Evolutionary conservation across 2,113 vertebrate species (phyloP).

Genomic region (Charina bottae): DNA sequence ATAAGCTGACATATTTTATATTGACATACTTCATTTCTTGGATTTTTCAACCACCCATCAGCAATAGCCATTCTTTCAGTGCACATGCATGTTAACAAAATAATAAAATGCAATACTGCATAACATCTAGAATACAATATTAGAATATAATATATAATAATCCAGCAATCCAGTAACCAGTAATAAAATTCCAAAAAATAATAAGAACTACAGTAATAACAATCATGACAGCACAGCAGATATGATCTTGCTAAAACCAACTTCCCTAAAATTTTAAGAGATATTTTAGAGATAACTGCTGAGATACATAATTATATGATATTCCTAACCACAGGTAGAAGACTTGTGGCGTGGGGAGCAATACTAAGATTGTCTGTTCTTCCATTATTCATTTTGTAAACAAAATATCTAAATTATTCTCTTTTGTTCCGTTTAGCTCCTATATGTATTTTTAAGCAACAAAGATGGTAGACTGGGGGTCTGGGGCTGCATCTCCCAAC

Average conservation of each 20-base stretch:
- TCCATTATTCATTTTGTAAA: neutral
- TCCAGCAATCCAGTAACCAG: neutral
- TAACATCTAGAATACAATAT: neutral
- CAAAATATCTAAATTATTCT: neutral
- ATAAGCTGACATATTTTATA: neutral
- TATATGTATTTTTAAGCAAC: neutral
- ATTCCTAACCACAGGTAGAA: neutral
- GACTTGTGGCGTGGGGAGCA: neutral
- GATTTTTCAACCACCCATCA: neutral
- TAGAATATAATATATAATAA: neutral
- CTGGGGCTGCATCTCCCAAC: neutral
- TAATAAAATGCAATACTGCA: neutral
- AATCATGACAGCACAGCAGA: neutral
- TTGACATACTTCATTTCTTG: neutral
- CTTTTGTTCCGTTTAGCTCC: neutral
- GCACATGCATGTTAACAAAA: neutral
- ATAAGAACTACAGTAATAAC: neutral
- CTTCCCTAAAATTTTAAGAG: neutral
- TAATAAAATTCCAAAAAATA: neutral
- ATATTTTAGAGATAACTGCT: neutral
- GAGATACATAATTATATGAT: neutral
- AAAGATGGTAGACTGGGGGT: neutral
- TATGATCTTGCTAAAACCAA: neutral
- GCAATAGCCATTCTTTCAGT: neutral
- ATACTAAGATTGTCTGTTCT: neutral